Evolutionary conservation across 2,113 vertebrate species (phyloP), one percentile per base, ranked within the genome.

Genomic region (Todiramphus saurophagus): DNA sequence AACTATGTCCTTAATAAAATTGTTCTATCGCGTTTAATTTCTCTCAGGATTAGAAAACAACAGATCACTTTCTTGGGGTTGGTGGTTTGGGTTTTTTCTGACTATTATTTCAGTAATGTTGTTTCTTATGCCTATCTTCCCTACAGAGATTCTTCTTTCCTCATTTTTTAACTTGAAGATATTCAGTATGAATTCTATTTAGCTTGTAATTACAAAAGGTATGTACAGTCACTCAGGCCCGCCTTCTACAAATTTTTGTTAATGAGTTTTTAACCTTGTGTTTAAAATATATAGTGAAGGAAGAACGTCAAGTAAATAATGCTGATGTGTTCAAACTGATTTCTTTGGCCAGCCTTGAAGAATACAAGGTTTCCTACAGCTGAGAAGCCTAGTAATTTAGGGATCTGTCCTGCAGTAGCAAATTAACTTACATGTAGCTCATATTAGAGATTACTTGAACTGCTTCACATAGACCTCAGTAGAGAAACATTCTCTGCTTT

Each of bases 401-500:
- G 37, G 16, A 6, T 69, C 74, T 86, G 82, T 46, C 19, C n/a
- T 79, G 41, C 31, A 76, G 53, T 33, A 77, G 73, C 60, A 94
- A 91, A 86, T 88, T 77, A 77, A 77, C 11, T 74, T 46, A 8
- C 33, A 39, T 17, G 55, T n/a, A 90, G 60, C 21, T 94, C n/a
- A 7, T 64, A 25, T 80, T 76, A 25, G 59, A 73, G 79, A 86
- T 33, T 39, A 44, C 79, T 90, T 80, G n/a, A 93, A 83, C 44
- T 63, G 30, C 25, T 88, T 90, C 41, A n/a, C 46, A 33, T 10
- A 13, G 21, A 85, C n/a, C 46, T 73, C 41, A 19, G 63, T 18
- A 69, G 72, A 80, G 85, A 88, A 96, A 91, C 43, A 55, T 55
- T 85, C 55, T 90, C 79, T 80, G 51, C 75, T 95, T 94, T 95